These are phyloP conservation scores for Heliconius hermathena DNA, from an alignment of 1,140 invertebrate genomes.

Conservation along the genomic window DNA sequence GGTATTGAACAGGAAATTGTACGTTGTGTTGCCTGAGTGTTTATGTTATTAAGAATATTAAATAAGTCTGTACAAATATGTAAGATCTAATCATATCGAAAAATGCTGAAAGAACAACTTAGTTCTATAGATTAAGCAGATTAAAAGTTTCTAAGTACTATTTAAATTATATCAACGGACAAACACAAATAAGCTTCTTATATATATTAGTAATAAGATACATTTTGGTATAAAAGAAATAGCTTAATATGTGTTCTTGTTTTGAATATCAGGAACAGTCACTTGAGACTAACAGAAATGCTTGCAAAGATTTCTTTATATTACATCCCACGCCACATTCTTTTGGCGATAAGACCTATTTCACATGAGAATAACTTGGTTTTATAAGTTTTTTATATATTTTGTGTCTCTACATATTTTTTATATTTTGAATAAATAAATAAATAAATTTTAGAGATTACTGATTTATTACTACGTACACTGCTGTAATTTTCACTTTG, in stretches of 20 bases:
- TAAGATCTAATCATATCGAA: no score
- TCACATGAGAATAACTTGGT: not conserved
- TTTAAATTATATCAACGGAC: not conserved
- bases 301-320: slow-evolving; percentile 22
- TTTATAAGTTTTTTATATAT: no score
- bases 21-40: no score
- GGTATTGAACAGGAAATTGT: not conserved
- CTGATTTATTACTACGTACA: no score
- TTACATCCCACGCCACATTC: not conserved
- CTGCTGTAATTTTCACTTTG: no score
- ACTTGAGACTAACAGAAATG: slow-evolving; percentile 16
- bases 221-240: not conserved
- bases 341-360: not conserved
- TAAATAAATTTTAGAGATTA: no score
- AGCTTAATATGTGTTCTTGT: not conserved
- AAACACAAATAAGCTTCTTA: not conserved
- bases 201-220: not conserved
- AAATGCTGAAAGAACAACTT: not conserved
- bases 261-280: slow-evolving; percentile 1
- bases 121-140: not conserved
- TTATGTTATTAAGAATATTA: no score
- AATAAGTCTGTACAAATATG: not conserved
- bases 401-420: no score
- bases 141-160: slow-evolving; percentile 5
- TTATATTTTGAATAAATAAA: no score